A percentile compares a stretch with the other conserved stretches of the same genome.
These are phyloP conservation scores for sheep (Ovis aries) DNA, from an alignment of 2,113 vertebrate genomes.

Conservation along the genomic window DNA sequence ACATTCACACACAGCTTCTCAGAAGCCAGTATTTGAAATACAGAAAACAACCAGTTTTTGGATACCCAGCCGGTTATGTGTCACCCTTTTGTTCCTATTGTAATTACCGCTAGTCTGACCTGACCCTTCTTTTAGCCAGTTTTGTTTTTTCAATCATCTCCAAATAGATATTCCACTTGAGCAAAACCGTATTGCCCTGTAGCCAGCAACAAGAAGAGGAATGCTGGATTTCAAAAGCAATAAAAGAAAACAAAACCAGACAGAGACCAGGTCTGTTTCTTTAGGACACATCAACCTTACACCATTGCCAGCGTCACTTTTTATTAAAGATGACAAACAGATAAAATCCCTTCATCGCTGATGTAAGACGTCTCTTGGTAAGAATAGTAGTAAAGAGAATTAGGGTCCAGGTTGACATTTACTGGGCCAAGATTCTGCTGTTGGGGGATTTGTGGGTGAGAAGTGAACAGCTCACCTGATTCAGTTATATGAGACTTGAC, in stretches of 20 bases:
- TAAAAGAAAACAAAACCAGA: conserved; percentile 45
- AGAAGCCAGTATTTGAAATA: background rate
- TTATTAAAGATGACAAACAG: conserved; percentile 16
- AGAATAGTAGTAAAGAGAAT: background rate
- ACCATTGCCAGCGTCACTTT: background rate
- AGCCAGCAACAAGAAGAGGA: background rate
- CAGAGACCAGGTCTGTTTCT: conserved; percentile 49
- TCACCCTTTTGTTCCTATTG: background rate
- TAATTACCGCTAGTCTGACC: background rate
- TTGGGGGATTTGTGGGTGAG: background rate
- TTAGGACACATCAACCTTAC: background rate
- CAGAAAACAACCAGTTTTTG: background rate
- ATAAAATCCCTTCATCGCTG: background rate
- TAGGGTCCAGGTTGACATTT: background rate
- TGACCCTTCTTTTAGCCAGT: background rate
- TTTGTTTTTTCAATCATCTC: conserved; percentile 36
- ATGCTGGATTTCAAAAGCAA: conserved; percentile 32
- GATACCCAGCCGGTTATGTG: background rate
- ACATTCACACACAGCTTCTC: background rate
- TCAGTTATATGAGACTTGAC: background rate
- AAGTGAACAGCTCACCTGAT: background rate
- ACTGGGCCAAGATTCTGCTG: background rate
- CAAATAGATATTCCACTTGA: conserved; percentile 40
- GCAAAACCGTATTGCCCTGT: conserved; percentile 10
- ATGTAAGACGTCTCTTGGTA: background rate